Percentiles rank a stretch among this genome's conserved stretches.
Conservation (phyloP, 2,113 vertebrate species). For the Pedetes capensis region DNA sequence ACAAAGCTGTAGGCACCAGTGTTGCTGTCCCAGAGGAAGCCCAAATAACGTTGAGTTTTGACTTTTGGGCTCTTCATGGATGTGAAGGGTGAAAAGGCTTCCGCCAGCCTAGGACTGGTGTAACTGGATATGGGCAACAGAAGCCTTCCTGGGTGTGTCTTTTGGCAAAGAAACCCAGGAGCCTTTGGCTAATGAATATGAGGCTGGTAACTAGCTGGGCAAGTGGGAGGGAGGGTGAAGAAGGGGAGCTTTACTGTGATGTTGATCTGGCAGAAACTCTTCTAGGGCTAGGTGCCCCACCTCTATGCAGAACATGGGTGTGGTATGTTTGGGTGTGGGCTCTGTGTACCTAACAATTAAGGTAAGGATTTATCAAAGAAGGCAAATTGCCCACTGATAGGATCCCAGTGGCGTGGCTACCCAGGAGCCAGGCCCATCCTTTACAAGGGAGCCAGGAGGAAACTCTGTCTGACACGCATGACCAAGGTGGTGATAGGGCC, state of each 20-base stretch:
- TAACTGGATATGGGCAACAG: neutral
- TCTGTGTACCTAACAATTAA: neutral
- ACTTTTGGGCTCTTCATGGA: neutral
- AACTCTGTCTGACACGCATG: neutral
- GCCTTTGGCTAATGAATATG: neutral
- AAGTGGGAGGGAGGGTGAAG: neutral
- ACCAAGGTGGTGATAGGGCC: neutral
- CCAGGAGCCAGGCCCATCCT: neutral
- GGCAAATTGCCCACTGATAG: neutral
- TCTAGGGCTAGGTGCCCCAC: neutral
- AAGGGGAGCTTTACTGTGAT: neutral
- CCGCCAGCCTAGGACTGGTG: neutral
- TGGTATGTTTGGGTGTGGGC: neutral
- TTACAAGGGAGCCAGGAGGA: neutral
- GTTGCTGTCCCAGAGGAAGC: neutral
- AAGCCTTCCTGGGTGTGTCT: neutral
- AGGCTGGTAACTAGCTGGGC: neutral
- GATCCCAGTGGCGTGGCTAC: neutral
- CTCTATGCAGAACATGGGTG: constrained; percentile 8
- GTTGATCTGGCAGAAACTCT: constrained; percentile 6
- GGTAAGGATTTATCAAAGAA: neutral
- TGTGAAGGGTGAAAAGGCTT: neutral
- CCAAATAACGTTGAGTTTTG: neutral
- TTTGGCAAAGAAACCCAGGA: neutral
- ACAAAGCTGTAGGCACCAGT: neutral